These are phyloP conservation scores for Irena cyanogastra DNA, from an alignment of 2,113 vertebrate genomes.

Conservation along the genomic window DNA sequence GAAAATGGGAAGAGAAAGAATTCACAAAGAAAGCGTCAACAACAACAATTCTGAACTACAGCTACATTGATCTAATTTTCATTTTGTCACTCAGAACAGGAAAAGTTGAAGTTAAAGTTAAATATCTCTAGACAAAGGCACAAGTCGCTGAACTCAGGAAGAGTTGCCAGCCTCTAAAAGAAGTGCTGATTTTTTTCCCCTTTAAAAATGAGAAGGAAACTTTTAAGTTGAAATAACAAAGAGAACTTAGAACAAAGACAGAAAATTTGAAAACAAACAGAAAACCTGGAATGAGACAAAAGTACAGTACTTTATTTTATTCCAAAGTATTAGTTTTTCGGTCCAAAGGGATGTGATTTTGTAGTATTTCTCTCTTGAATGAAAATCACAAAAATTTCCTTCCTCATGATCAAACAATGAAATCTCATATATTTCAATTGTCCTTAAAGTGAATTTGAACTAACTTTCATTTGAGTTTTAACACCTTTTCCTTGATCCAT, in stretches of 20 bases:
- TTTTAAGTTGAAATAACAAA: neutral
- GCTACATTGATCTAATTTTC: constrained; percentile 1
- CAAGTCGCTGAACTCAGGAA: neutral
- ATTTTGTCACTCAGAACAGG: neutral
- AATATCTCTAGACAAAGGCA: neutral
- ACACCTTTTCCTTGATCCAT: neutral
- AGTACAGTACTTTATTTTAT: neutral
- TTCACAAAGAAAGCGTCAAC: neutral
- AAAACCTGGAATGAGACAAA: neutral
- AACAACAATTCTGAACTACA: neutral
- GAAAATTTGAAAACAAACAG: neutral
- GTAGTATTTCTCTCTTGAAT: neutral
- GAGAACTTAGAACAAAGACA: neutral
- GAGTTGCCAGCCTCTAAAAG: neutral
- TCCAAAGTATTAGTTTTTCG: neutral
- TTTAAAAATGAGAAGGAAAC: neutral
- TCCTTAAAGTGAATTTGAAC: neutral
- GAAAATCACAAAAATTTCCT: neutral
- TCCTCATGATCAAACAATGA: neutral
- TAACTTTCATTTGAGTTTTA: neutral
- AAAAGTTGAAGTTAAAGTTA: neutral
- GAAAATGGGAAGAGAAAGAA: neutral
- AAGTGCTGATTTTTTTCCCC: neutral
- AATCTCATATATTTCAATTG: neutral
- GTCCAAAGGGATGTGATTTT: neutral